Base-by-base conservation (phyloP, 2,113 vertebrate genomes). In the Hucho hucho region DNA sequence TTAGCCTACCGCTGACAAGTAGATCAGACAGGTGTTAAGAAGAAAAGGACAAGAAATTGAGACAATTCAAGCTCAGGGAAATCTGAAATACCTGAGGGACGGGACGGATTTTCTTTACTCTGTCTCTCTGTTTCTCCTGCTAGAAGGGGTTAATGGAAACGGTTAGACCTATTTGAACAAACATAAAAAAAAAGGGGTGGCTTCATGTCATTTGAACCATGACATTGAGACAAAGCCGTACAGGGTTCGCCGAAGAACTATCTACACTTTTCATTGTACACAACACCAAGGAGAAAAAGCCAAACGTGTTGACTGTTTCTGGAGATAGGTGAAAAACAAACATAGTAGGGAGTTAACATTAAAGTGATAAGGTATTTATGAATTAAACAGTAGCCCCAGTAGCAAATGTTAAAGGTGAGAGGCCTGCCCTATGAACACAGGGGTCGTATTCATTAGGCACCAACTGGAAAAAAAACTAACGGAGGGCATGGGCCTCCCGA, bases 61-160 rank as follows among this genome's bases (percentile, higher is more conserved):
- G 75, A 70, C 69, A 66, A 32, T 63, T 64, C 9, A 72, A 71
- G 74, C 64, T 70, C 74, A 75, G 22, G 75, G 70, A 76, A 79
- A 56, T 1, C 69, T 81, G 83, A 93, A 96, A 95, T 98, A 99
- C 97, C 97, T 99, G 94, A 71, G 94, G 94, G 73, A 87, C 81
- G 69, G 85, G 91, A 63, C 72, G 93, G 37, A 89, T 79, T 94
- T 90, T 94, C 94, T 94, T 95, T 95, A 95, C 91, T 93, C 92
- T 95, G 83, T 93, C 93, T 91, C 93, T 93, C 91, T 91, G 94
- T 93, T 96, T 96, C 87, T 93, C 95, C 95, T 98, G 97, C 95
- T 93, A 95, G 18, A 68, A 56, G 90, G 95, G 79, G 92, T 93
- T 75, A 87, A 91, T 84, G 74, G 20, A 53, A 87, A 61, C 32